Percentiles rank a stretch among this genome's conserved stretches.
These are phyloP conservation scores for Triplophysa tibetana DNA, from an alignment of 2,113 vertebrate genomes.

Conservation along the genomic window DNA sequence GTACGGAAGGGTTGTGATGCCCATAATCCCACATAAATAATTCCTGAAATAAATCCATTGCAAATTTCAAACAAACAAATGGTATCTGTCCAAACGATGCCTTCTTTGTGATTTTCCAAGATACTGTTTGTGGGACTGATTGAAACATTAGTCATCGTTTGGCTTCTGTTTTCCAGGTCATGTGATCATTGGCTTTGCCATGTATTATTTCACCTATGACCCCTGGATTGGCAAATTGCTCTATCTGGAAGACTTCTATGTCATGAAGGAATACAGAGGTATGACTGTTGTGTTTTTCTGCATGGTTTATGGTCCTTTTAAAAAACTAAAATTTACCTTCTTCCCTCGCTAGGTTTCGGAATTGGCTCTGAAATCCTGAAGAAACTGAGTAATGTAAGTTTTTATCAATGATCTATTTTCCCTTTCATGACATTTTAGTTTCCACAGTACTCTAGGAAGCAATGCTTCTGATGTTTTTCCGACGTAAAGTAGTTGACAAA, in stretches of 20 bases:
- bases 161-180: conserved; percentile 53
- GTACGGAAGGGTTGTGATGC: not conserved
- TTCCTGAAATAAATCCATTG: not conserved
- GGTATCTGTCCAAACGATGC: not conserved
- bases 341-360: conserved; percentile 67
- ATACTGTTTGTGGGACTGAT: not conserved
- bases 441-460: not conserved
- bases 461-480: not conserved
- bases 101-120: not conserved
- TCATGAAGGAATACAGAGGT: conserved; percentile 71
- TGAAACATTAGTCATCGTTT: not conserved
- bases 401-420: not conserved
- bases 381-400: conserved; percentile 76
- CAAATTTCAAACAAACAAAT: not conserved
- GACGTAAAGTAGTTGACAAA: not conserved
- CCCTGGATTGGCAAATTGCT: conserved; percentile 77
- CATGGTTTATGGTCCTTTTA: not conserved
- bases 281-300: not conserved
- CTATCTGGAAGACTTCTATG: conserved; percentile 82
- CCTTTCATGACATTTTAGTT: not conserved
- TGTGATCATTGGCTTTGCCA: conserved; percentile 72
- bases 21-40: not conserved
- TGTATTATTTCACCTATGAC: conserved; percentile 79
- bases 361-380: conserved; percentile 76
- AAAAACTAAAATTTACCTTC: not conserved